phyloP scores from a whole-genome alignment of 1,140 invertebrate genomes.

The Aculops lycopersici region DNA sequence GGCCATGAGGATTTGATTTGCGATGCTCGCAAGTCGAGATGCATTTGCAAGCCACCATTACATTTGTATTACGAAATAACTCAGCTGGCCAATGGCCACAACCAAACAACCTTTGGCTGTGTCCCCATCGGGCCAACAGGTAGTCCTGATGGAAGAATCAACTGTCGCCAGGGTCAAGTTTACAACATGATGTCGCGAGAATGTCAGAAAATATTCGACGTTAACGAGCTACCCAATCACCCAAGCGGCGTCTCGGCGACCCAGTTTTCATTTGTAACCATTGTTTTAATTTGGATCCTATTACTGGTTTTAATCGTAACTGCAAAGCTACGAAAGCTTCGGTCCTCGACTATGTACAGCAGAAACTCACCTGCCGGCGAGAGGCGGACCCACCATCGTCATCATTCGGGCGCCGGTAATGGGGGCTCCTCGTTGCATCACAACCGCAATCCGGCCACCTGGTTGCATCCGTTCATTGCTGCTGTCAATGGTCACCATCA shows the following conservation, averaged over 20 bases:
- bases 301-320: background rate
- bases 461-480: background rate
- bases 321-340: background rate
- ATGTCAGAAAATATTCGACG: background rate
- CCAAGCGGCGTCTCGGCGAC: background rate
- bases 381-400: background rate
- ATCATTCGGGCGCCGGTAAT: background rate
- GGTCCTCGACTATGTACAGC: background rate
- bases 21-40: background rate
- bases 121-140: background rate
- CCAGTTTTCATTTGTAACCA: background rate
- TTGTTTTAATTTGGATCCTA: background rate
- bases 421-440: background rate
- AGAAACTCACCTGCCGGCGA: background rate
- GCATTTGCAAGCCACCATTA: background rate
- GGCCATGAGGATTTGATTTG: background rate
- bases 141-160: background rate
- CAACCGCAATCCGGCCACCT: background rate
- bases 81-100: no score
- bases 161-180: background rate
- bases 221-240: background rate
- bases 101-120: background rate
- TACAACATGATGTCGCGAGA: background rate
- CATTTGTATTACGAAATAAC: background rate
- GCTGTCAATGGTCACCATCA: background rate